These are phyloP conservation scores for Dynastes grantii DNA, from an alignment of 2,888 invertebrate genomes.

Conservation along the genomic window DNA sequence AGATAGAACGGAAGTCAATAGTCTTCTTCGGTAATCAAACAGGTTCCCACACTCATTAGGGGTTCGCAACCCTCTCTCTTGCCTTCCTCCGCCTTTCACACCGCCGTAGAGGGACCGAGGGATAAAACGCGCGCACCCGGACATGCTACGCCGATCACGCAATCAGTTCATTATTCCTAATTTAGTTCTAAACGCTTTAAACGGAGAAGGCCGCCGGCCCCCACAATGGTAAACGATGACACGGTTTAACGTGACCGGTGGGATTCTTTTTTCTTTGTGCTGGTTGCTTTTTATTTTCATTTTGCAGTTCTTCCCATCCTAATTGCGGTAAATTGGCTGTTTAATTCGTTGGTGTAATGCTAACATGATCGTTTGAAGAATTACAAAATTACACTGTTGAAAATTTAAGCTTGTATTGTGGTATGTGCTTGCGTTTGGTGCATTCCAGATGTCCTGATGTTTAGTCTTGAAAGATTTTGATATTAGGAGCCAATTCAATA, in stretches of 20 bases:
- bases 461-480: too few relatives aligned
- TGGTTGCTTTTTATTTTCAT: not conserved
- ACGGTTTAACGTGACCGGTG: constrained; percentile 22
- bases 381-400: too few relatives aligned
- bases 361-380: not conserved
- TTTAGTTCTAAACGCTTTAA: constrained; percentile 51
- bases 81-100: constrained; percentile 28
- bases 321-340: constrained; percentile 4
- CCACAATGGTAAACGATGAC: constrained; percentile 22
- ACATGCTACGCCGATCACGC: constrained; percentile 41
- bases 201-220: constrained; percentile 1
- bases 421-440: too few relatives aligned
- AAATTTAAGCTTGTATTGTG: too few relatives aligned
- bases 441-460: too few relatives aligned
- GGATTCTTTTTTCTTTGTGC: constrained; percentile 1
- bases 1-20: constrained; percentile 64
- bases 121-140: constrained; percentile 22
- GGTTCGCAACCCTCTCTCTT: constrained; percentile 55
- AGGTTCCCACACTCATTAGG: constrained; percentile 67
- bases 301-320: not conserved
- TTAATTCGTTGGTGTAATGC: not conserved
- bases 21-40: constrained; percentile 64
- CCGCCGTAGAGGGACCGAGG: not conserved
- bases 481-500: too few relatives aligned
- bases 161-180: constrained; percentile 53